Conservation (phyloP, 2,888 invertebrate genomes). For the Pseudolycoriella hygida region DNA sequence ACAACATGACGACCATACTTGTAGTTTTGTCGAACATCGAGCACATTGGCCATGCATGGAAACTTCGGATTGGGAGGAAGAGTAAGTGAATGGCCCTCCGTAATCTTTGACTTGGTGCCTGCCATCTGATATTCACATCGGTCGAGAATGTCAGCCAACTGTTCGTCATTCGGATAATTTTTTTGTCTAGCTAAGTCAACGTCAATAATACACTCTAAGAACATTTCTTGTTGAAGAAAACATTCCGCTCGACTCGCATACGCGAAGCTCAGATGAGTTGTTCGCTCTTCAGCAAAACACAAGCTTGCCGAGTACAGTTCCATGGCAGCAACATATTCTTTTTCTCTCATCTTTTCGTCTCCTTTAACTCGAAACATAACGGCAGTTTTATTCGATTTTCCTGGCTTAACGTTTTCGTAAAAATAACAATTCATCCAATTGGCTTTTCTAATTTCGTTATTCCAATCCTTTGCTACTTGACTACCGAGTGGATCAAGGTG, state of each 20-base stretch:
- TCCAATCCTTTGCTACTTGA: too few relatives aligned
- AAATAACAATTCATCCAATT: too few relatives aligned
- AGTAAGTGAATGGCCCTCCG: neutral
- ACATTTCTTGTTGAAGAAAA: neutral
- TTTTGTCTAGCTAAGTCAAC: neutral
- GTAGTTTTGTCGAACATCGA: neutral
- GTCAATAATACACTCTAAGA: neutral
- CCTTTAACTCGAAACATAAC: too few relatives aligned
- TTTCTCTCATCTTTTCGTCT: too few relatives aligned
- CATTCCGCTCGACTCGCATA: neutral
- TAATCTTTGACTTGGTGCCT: neutral
- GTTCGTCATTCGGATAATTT: neutral
- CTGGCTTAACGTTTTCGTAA: too few relatives aligned
- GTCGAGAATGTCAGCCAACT: neutral
- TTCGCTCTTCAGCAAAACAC: constrained; percentile 2
- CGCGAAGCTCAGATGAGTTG: neutral
- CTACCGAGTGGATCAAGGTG: too few relatives aligned
- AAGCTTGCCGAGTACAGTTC: neutral
- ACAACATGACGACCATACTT: neutral
- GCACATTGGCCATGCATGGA: neutral
- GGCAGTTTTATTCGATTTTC: too few relatives aligned
- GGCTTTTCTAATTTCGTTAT: too few relatives aligned
- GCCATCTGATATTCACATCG: neutral
- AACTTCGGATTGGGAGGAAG: neutral
- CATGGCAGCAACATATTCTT: neutral